phyloP scores from a whole-genome alignment of 2,797 vertebrate genomes.

The Antrozous pallidus region DNA sequence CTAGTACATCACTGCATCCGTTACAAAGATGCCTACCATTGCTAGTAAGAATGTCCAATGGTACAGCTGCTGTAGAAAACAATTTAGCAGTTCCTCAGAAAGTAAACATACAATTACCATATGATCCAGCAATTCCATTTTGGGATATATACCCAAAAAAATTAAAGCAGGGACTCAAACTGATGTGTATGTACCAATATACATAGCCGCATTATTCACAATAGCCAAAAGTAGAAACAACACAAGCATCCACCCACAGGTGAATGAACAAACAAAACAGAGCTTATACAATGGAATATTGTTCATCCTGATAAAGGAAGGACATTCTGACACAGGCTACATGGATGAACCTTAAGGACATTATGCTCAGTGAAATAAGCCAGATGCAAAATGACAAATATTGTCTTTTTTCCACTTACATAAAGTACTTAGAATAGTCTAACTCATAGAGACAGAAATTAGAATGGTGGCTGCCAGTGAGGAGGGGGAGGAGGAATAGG shows the following conservation, averaged over 20 bases:
- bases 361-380: neutral
- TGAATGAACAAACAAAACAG: neutral
- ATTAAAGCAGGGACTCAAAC: neutral
- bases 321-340: neutral
- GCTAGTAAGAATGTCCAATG: neutral
- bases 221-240: neutral
- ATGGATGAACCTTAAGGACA: neutral
- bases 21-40: neutral
- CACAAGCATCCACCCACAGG: neutral
- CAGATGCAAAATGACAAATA: neutral
- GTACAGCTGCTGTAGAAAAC: too few relatives aligned
- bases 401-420: neutral
- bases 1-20: neutral
- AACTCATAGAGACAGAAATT: neutral
- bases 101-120: neutral
- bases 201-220: neutral
- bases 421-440: neutral
- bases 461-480: neutral
- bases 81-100: neutral
- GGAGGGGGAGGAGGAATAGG: neutral
- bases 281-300: neutral
- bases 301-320: neutral
- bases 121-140: neutral
- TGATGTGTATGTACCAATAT: neutral
- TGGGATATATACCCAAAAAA: neutral